A percentile compares a stretch with the other conserved stretches of the same genome.
These are phyloP conservation scores for Sebastes taczanowskii DNA, from an alignment of 2,797 vertebrate species.

Conservation along the genomic window DNA sequence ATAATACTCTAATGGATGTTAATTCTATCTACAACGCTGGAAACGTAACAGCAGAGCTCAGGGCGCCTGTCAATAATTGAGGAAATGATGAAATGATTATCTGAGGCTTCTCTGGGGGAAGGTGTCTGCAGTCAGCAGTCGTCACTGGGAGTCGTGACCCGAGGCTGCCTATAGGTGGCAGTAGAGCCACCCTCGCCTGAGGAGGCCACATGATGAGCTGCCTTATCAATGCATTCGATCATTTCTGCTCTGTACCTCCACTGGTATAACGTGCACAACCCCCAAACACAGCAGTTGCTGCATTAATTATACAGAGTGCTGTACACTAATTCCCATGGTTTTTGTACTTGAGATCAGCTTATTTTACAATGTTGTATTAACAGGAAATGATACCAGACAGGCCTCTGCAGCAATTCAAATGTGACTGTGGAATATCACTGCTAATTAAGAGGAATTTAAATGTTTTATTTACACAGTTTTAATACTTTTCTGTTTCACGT, in stretches of 20 bases:
- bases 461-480: neutral
- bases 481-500: neutral
- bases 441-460: neutral
- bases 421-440: neutral
- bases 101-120: conserved; percentile 21
- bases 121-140: conserved; percentile 8
- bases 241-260: neutral
- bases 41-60: conserved; percentile 46
- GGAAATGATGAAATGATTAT: conserved; percentile 69
- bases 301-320: too few species aligned
- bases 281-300: neutral
- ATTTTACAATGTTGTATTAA: neutral
- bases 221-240: conserved; percentile 14
- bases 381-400: neutral
- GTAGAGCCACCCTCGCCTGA: conserved; percentile 30
- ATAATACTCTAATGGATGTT: conserved; percentile 49
- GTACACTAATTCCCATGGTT: neutral
- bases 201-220: neutral
- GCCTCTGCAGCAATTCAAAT: neutral
- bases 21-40: conserved; percentile 50
- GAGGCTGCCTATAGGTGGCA: conserved; percentile 69
- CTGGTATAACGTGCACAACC: neutral
- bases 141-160: neutral
- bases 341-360: neutral
- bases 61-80: conserved; percentile 59